Evolutionary conservation across 2,113 vertebrate genomes (phyloP).

Genomic region (Ailuropoda melanoleuca): DNA sequence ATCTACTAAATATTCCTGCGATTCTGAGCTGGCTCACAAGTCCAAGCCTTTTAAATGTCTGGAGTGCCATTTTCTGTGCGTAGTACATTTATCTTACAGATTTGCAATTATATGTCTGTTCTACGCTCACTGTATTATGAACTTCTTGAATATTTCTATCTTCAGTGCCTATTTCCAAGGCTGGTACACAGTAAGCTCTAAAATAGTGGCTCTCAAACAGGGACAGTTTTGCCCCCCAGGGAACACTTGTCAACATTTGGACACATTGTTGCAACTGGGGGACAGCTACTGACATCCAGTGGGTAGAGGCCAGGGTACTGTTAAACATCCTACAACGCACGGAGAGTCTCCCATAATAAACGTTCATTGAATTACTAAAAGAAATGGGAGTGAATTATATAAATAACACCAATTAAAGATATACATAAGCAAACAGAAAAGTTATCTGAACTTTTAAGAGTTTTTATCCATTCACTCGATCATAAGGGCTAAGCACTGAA

Average conservation of each 20-base stretch:
- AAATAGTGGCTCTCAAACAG: background rate
- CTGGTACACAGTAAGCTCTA: background rate
- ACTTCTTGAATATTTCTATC: background rate
- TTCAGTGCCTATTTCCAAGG: background rate
- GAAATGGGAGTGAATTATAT: background rate
- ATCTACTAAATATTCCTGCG: background rate
- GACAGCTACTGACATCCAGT: background rate
- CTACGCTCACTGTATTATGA: background rate
- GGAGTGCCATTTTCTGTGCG: background rate
- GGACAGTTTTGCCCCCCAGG: background rate
- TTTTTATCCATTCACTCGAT: background rate
- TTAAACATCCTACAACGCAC: background rate
- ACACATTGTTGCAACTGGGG: background rate
- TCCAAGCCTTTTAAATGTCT: background rate
- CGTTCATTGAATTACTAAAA: background rate
- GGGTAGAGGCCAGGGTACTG: background rate
- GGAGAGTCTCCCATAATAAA: background rate
- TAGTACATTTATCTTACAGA: background rate
- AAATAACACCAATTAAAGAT: background rate
- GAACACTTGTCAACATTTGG: background rate
- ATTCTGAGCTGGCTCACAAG: background rate
- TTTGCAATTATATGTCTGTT: background rate
- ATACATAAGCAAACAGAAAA: background rate
- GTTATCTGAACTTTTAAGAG: background rate
- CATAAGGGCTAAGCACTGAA: background rate